Conservation (phyloP, 2,888 invertebrate species). For the Zygogramma bicolorata region DNA sequence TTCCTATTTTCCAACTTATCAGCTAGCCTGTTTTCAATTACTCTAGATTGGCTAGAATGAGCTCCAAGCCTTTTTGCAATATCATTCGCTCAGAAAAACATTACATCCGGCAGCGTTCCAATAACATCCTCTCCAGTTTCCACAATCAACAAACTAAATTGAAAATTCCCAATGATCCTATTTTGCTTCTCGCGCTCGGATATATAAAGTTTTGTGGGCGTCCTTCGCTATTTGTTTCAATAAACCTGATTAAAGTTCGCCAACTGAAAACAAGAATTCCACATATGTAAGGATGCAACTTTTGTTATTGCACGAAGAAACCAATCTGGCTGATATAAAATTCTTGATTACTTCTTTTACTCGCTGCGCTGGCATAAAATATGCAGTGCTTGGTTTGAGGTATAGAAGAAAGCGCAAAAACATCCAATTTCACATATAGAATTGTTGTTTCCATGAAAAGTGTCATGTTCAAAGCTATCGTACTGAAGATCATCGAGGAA, state of each 20-base stretch:
- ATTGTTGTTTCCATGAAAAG: no score
- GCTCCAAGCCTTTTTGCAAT: no score
- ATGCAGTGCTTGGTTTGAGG: conserved; percentile 38
- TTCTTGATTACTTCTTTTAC: conserved; percentile 49
- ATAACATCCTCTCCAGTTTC: neutral
- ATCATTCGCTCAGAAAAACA: no score
- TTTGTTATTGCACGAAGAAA: conserved; percentile 44
- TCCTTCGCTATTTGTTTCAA: neutral
- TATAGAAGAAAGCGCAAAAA: conserved; percentile 23
- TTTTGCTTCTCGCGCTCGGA: neutral
- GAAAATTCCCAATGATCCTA: neutral
- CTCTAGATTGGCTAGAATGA: no score
- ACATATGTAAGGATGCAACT: conserved; percentile 26
- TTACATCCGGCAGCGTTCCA: no score
- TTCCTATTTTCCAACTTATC: no score
- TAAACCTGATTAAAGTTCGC: conserved; percentile 24
- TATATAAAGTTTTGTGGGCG: neutral
- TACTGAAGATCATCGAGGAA: no score
- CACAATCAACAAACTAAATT: neutral
- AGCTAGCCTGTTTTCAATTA: no score
- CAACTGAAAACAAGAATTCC: conserved; percentile 18
- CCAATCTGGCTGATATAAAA: conserved; percentile 47
- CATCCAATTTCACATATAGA: neutral
- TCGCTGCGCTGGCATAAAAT: conserved; percentile 47
- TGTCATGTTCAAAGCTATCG: no score